phyloP scores from a whole-genome alignment of 2,888 invertebrate species.

The Argynnis bischoffii region DNA sequence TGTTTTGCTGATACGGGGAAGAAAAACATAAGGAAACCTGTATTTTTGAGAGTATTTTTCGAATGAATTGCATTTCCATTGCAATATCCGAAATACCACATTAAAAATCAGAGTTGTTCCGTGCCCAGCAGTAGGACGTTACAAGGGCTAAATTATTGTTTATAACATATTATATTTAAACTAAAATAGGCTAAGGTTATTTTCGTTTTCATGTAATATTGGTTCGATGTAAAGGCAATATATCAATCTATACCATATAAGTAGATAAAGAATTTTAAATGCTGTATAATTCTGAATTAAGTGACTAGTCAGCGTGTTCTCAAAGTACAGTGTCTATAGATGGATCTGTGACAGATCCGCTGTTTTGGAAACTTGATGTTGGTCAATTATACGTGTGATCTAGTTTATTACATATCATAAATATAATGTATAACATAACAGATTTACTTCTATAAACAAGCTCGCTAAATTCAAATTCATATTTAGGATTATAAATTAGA shows the following conservation, averaged over 20 bases:
- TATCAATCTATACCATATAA: slow-evolving; percentile 35
- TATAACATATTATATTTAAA: background rate
- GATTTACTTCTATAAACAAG: too few relatives aligned
- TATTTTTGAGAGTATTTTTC: too few relatives aligned
- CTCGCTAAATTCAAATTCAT: too few relatives aligned
- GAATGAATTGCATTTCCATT: too few relatives aligned
- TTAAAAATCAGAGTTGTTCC: too few relatives aligned
- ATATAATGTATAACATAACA: too few relatives aligned
- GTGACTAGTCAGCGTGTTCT: slow-evolving; percentile 8
- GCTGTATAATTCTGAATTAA: slow-evolving; percentile 35
- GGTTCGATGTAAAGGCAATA: slow-evolving; percentile 32
- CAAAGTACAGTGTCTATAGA: slow-evolving; percentile 23
- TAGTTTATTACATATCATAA: background rate
- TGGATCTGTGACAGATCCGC: slow-evolving; percentile 22
- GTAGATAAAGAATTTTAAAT: slow-evolving; percentile 38
- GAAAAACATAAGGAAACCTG: too few relatives aligned
- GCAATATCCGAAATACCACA: too few relatives aligned
- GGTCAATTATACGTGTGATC: slow-evolving; percentile 33
- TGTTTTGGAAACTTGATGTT: slow-evolving; percentile 37
- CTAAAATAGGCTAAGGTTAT: slow-evolving; percentile 21
- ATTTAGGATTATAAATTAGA: too few relatives aligned
- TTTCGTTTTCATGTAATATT: slow-evolving; percentile 28
- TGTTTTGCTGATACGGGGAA: too few relatives aligned
- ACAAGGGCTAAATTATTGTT: too few relatives aligned
- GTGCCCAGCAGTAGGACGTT: too few relatives aligned